These are phyloP conservation scores for Etheostoma perlongum DNA, from an alignment of 2,797 vertebrate species.

Conservation along the genomic window DNA sequence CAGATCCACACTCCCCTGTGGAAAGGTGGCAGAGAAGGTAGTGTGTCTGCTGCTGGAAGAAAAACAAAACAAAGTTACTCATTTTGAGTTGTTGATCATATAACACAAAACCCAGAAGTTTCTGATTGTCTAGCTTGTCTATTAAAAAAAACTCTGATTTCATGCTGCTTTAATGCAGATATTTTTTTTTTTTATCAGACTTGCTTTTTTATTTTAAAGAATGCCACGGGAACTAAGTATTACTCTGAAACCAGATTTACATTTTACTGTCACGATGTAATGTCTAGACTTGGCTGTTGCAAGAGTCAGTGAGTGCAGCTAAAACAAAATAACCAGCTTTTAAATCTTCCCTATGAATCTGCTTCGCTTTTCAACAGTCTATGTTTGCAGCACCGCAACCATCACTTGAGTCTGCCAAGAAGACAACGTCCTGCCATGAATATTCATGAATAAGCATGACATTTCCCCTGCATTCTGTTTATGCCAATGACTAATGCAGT, in stretches of 20 bases:
- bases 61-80: constrained; percentile 23
- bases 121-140: constrained; percentile 27
- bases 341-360: constrained; percentile 61
- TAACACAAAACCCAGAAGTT: constrained; percentile 27
- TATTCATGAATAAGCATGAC: constrained; percentile 83
- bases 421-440: constrained; percentile 79
- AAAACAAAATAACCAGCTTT: constrained; percentile 60
- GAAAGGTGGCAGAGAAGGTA: constrained; percentile 68
- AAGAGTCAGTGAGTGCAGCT: constrained; percentile 31
- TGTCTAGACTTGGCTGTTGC: constrained; percentile 26
- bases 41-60: constrained; percentile 16
- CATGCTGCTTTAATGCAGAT: constrained; percentile 17
- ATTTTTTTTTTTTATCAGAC: constrained; percentile 14
- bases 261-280: constrained; percentile 6
- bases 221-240: constrained; percentile 8
- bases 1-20: constrained; percentile 73
- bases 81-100: constrained; percentile 64
- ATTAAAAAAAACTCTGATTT: constrained; percentile 19
- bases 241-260: constrained; percentile 14
- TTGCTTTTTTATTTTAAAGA: constrained; percentile 8
- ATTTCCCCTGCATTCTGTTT: constrained; percentile 83
- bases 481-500: constrained; percentile 80
- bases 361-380: constrained; percentile 47
- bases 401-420: constrained; percentile 76
- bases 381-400: constrained; percentile 70